Evolutionary conservation across 2,888 invertebrate species (phyloP).

Genomic region (Brachyopa scutellaris): DNA sequence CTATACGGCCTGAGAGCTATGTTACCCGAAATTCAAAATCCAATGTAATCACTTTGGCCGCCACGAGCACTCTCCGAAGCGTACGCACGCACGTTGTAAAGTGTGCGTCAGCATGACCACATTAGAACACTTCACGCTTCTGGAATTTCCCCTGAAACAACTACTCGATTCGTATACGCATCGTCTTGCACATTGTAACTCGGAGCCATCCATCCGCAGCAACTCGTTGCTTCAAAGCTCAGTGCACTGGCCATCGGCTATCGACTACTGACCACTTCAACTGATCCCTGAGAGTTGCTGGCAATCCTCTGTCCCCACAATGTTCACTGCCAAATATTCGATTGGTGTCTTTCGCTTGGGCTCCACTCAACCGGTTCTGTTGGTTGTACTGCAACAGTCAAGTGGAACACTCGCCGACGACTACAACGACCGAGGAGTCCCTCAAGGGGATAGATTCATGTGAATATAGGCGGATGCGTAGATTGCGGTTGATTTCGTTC

Average conservation of each 20-base stretch:
- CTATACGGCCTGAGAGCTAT: not conserved
- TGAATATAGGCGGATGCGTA: slow-evolving; percentile 40
- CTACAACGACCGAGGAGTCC: too few species aligned
- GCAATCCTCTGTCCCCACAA: slow-evolving; percentile 27
- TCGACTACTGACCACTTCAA: slow-evolving; percentile 56
- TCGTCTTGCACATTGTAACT: slow-evolving; percentile 68
- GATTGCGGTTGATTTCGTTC: slow-evolving; percentile 61
- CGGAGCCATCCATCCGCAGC: slow-evolving; percentile 56
- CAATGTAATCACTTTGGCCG: slow-evolving; percentile 55
- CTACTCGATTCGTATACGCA: slow-evolving; percentile 54
- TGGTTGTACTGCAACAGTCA: slow-evolving; percentile 39
- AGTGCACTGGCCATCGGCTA: not conserved
- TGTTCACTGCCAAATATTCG: slow-evolving; percentile 59
- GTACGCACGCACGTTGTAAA: slow-evolving; percentile 38
- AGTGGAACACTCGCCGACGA: slow-evolving; percentile 49
- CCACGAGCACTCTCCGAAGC: slow-evolving; percentile 5
- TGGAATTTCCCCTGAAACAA: slow-evolving; percentile 54
- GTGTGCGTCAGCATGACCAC: slow-evolving; percentile 66
- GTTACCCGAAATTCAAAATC: slow-evolving; percentile 48
- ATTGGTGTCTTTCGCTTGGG: slow-evolving; percentile 18
- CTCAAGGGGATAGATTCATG: slow-evolving; percentile 22
- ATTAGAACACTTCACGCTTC: slow-evolving; percentile 67
- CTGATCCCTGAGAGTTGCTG: slow-evolving; percentile 54
- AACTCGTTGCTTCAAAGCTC: slow-evolving; percentile 36
- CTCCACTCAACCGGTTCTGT: slow-evolving; percentile 19